Evolutionary conservation across 2,113 vertebrate species (phyloP).

Genomic region (Steatornis caripensis): DNA sequence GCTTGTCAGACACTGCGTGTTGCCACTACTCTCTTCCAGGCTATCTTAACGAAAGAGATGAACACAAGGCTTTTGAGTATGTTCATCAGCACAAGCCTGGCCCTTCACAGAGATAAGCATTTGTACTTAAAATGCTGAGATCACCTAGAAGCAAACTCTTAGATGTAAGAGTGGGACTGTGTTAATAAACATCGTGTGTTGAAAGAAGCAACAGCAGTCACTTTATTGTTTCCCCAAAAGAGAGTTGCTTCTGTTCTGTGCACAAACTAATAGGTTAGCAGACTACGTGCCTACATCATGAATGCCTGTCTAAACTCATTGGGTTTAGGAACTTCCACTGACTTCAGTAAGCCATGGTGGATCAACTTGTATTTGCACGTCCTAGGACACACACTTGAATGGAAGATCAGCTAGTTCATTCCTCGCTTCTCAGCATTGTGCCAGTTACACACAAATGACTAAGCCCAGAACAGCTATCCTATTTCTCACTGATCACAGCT

Average conservation of each 20-base stretch:
- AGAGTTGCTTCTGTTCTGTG: not conserved
- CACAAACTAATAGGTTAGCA: not conserved
- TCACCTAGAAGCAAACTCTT: not conserved
- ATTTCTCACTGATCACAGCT: constrained; percentile 10
- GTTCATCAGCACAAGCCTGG: not conserved
- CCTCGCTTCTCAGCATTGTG: constrained; percentile 1
- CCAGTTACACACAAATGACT: not conserved
- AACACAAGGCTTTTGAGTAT: not conserved
- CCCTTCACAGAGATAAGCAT: not conserved
- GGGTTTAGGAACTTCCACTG: not conserved
- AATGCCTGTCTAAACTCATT: not conserved
- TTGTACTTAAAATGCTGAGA: not conserved
- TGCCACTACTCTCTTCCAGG: not conserved
- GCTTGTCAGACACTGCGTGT: not conserved
- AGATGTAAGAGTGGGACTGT: not conserved
- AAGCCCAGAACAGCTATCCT: not conserved
- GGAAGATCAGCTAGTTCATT: not conserved
- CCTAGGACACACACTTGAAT: not conserved
- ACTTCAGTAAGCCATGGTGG: not conserved
- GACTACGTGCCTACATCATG: not conserved
- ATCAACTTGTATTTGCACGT: not conserved
- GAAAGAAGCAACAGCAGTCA: not conserved
- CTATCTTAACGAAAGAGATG: not conserved
- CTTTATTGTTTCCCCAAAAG: not conserved
- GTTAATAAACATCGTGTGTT: not conserved